Base-by-base conservation (phyloP, 92 coral and sea anemone species). In the Epizoanthus scotinus region DNA sequence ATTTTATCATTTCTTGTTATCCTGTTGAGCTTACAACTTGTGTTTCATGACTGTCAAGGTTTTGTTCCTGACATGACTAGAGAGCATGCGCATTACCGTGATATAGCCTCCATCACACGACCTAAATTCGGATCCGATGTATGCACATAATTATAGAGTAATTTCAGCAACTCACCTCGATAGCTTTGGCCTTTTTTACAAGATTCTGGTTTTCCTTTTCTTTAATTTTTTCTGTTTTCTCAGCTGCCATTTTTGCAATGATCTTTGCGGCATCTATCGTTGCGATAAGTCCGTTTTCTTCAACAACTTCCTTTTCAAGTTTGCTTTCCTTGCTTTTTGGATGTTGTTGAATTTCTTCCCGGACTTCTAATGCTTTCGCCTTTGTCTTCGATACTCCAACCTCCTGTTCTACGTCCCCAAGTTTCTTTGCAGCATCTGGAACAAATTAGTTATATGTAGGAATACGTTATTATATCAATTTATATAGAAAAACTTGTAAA, bases 321-420 rank as follows among this genome's bases (percentile, higher is more conserved):
- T 84, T 59, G 63, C 78, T 28, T 59, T 58, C 68, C 42, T 79
- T 63, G 8, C 1, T 38, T 6, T 29, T 62, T 0, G 90, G 86
- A 31, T 83, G 64, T 55, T 84, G 77, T 13, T 74, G 81, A 57
- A 92, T 92, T 18, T 84, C 24, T 8, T 82, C 79, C 22, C 97
- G 86, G 42, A 92, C 84, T 28, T 59, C 54, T 6, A 75, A 17
- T 13, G 81, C 81, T 25, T 75, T 75, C 2, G 66, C 68, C 44
- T 38, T 75, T 5, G 68, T 75, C 68, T 15, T 12, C 52, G 81
- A 57, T 6, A 40, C n/a, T 8, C 81, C 81, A 40, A 75, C 81
- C 50, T 75, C 81, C 17, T 29, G 20, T 75, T 75, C 81, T 13
- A 75, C 67, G 55, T 75, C 81, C 21, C 81, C 81, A 12, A 75